Evolutionary conservation across 1,140 invertebrate genomes (phyloP), one percentile per base, ranked within the genome.

Genomic region (Atta colombica): DNA sequence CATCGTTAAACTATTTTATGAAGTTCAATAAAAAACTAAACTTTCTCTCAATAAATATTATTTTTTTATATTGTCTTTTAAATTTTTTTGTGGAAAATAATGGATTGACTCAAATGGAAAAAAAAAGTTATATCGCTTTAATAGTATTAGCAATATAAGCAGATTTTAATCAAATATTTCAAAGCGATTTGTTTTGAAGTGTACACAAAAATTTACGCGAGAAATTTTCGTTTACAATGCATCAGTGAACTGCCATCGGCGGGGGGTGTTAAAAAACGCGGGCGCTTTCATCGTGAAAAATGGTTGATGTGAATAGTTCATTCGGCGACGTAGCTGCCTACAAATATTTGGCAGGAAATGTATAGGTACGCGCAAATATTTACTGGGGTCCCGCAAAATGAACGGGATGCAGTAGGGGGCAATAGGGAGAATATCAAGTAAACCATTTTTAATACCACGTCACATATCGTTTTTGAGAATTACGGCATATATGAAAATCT

Each of bases 271-370:
- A 81, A 66, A 77, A 68, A 61, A 51, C 72, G 65, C 28, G 39
- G 18, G 63, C 35, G 21, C 65, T 65, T 65, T 61, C 53, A 71
- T 61, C 31, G 65, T 14, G 61, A 71, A 65, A 85, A 85, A 77
- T 58, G 72, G 35, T 51, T 16, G 16, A 71, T 51, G 81, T 51
- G 77, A 87, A 87, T 84, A 87, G 85, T 87, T 85, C 69, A 87
- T 85, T 69, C 71, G 81, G 18, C 51, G 78, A 77, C 35, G 45
- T 65, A 51, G 58, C 51, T 61, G 68, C 69, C 45, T 72, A 75
- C 80, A 87, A 87, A 87, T 87, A 87, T 87, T 87, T 87, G 80
- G 16, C 10, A 55, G 80, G 68, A 87, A 87, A 87, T 85, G 35
- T 72, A 74, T 87, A 84, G 86, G 80, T 60, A 21, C 58, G 80